Evolutionary conservation across 1,140 invertebrate genomes (phyloP).

Genomic region (Triops cancriformis): DNA sequence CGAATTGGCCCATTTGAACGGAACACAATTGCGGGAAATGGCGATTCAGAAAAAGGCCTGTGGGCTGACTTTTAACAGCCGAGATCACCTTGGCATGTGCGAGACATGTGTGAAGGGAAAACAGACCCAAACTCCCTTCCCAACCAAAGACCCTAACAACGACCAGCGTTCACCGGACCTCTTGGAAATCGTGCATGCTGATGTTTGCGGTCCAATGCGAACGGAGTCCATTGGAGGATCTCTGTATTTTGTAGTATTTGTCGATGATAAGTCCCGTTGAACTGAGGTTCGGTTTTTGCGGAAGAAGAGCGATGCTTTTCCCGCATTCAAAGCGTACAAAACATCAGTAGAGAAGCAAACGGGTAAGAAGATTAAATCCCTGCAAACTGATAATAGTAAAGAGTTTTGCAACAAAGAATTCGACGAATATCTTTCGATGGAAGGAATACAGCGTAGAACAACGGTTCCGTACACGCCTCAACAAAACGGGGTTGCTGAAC

Average conservation of each 20-base stretch:
- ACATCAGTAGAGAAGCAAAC: no score
- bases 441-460: no score
- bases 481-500: no score
- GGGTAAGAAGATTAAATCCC: conserved; percentile 1
- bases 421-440: no score
- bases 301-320: background rate
- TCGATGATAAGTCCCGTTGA: background rate
- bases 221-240: conserved; percentile 9
- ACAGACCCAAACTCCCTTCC: background rate
- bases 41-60: background rate
- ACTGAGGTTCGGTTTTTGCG: background rate
- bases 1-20: background rate
- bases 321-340: conserved; percentile 19
- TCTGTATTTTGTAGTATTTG: background rate
- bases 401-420: no score
- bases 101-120: background rate
- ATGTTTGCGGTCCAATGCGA: conserved; percentile 20
- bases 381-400: background rate
- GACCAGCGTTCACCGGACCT: background rate
- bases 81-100: background rate
- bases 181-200: background rate
- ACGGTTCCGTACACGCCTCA: no score
- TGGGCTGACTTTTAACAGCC: background rate
- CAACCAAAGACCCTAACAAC: background rate
- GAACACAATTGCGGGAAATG: background rate